Conservation (phyloP, 2,797 vertebrate species). For the Anguilla megastoma region DNA sequence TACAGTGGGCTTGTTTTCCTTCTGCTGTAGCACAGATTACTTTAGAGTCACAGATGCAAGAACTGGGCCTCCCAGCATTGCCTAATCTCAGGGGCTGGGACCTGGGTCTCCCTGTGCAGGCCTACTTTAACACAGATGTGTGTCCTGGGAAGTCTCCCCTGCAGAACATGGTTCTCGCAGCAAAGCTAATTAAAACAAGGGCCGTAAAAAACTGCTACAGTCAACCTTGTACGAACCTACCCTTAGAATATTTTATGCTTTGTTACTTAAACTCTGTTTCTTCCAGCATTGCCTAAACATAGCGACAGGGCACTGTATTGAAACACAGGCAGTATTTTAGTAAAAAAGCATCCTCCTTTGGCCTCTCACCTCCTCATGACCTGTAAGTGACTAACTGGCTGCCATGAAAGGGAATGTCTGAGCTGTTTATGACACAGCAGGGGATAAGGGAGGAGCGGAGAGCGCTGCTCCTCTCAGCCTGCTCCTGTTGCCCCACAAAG, state of each 20-base stretch:
- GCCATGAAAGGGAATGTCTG: neutral
- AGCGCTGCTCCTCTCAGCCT: neutral
- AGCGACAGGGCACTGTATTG: neutral
- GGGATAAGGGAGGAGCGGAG: neutral
- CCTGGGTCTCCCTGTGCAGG: too few relatives aligned
- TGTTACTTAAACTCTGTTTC: too few relatives aligned
- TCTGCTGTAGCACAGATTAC: conserved; percentile 54
- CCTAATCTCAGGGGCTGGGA: neutral
- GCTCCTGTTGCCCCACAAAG: neutral
- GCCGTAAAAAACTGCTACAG: too few relatives aligned
- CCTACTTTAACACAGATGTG: too few relatives aligned
- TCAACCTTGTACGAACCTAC: too few relatives aligned
- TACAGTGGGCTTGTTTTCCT: conserved; percentile 46
- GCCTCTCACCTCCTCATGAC: neutral
- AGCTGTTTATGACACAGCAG: neutral
- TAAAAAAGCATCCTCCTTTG: neutral
- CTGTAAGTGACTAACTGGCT: neutral
- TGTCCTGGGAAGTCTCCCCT: too few relatives aligned
- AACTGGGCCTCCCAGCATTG: neutral
- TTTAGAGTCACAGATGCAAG: conserved; percentile 36
- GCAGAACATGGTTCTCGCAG: too few relatives aligned
- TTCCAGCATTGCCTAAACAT: neutral
- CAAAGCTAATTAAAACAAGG: too few relatives aligned
- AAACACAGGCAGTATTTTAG: neutral
- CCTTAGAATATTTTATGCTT: too few relatives aligned